Base-by-base conservation (phyloP, 2,113 vertebrate genomes). In the Brienomyrus longianalis region DNA sequence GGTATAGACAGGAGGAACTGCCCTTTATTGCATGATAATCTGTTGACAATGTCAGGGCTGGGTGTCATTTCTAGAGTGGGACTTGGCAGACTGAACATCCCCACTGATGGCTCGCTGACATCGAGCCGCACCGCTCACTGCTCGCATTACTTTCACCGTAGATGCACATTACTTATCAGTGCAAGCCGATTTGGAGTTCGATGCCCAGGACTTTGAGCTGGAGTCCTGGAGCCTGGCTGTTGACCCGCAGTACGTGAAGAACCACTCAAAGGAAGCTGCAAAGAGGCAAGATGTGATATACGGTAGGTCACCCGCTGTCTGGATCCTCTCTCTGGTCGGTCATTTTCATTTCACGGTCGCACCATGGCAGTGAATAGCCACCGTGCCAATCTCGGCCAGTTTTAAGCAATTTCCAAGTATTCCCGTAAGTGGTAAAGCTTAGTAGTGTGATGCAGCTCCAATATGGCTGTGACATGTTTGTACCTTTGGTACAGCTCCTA, bases 221-320 rank as follows among this genome's bases (percentile, higher is more conserved):
- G 97, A 98, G 93, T 98, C 98, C 7, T 99, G 98, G 98, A 99
- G 98, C 92, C 93, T 96, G 89, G 96, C 97, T 0, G 97, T 99
- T 89, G 98, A 99, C 5, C 94, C 96, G 0, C 77, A 93, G 0
- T 98, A 96, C 17, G 93, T 95, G 23, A 98, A 97, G 92, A 96
- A 93, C 39, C 97, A 97, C 87, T 95, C 94, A 83, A 97, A 95
- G 92, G 97, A 98, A 0, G 92, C 93, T 11, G 91, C 96, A 21
- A 99, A 99, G 92, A 96, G 97, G 89, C 98, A 99, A 92, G 98
- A 99, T 89, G 97, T 99, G 43, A 97, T 99, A 83, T 99, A 98
- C 17, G 98, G 98, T 99, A 91, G 95, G 96, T 90, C 9, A 21
- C 19, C 31, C 45, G 48, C 87, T 4, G 0, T 2, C 15, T 66